Conservation (phyloP, 2,888 invertebrate genomes). For the Zele albiditarsus region DNA sequence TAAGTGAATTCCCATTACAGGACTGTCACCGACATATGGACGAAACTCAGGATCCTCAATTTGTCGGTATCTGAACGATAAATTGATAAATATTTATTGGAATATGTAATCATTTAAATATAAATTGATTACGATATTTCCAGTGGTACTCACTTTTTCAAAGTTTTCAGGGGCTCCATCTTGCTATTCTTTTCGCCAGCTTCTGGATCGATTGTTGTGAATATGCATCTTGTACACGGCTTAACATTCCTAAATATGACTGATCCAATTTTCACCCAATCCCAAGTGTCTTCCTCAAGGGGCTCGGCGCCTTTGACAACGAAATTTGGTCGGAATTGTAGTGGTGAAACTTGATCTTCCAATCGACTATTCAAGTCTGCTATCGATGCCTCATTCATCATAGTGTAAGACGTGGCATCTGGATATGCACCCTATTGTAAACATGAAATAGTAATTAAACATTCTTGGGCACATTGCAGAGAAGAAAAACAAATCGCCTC, state of each 20-base stretch:
- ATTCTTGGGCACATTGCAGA: not conserved
- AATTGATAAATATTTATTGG: constrained; percentile 7
- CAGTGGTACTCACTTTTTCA: constrained; percentile 75
- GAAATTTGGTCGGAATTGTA: constrained; percentile 82
- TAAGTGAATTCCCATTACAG: constrained; percentile 75
- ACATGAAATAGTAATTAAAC: constrained; percentile 10
- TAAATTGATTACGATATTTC: constrained; percentile 15
- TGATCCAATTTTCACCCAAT: constrained; percentile 81
- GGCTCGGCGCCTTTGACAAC: constrained; percentile 77
- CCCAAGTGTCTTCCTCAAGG: constrained; percentile 82
- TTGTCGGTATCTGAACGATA: constrained; percentile 73
- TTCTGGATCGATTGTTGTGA: constrained; percentile 82
- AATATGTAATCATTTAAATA: constrained; percentile 13
- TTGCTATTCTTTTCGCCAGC: constrained; percentile 77
- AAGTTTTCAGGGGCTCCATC: constrained; percentile 79
- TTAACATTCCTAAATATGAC: constrained; percentile 79
- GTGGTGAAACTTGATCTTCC: constrained; percentile 73
- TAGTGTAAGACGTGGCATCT: constrained; percentile 80
- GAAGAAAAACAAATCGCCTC: too few relatives aligned
- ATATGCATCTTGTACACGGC: constrained; percentile 81
- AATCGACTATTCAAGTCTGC: constrained; percentile 79
- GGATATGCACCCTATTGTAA: constrained; percentile 77
- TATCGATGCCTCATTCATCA: constrained; percentile 81
- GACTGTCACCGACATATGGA: constrained; percentile 68
- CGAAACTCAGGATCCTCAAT: constrained; percentile 65